Conservation (phyloP, 2,888 invertebrate genomes). For the Trissoscelio sp. region DNA sequence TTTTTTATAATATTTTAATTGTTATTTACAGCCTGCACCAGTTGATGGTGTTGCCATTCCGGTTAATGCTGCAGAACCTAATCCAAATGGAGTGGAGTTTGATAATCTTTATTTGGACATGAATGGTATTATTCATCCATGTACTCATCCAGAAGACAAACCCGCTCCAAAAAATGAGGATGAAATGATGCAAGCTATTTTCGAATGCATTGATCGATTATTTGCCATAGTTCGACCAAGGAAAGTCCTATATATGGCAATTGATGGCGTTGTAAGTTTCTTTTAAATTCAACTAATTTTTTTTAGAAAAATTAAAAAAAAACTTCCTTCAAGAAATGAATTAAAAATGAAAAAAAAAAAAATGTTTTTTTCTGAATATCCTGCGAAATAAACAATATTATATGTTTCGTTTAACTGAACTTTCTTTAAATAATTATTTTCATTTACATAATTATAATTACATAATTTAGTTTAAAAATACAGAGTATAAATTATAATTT, state of each 20-base stretch:
- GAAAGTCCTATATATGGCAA: conserved; percentile 98
- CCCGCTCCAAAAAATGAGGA: conserved; percentile 99
- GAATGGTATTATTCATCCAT: conserved; percentile 99
- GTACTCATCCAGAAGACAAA: conserved; percentile 98
- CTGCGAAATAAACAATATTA: too few relatives aligned
- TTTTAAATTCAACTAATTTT: too few relatives aligned
- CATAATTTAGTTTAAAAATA: too few relatives aligned
- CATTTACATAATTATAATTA: too few relatives aligned
- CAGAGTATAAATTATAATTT: too few relatives aligned
- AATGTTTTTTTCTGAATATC: too few relatives aligned
- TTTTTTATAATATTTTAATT: neutral
- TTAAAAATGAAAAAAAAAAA: too few relatives aligned
- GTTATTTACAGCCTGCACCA: conserved; percentile 87
- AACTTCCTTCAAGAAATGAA: too few relatives aligned
- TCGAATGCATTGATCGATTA: conserved; percentile 98
- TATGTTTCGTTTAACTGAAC: too few relatives aligned
- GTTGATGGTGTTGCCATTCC: conserved; percentile 91
- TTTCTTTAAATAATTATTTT: too few relatives aligned
- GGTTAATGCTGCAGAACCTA: conserved; percentile 92
- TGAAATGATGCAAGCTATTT: conserved; percentile 99
- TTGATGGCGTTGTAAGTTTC: conserved; percentile 97
- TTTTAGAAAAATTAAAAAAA: too few relatives aligned
- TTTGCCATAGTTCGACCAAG: conserved; percentile 96
- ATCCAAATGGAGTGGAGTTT: conserved; percentile 98
- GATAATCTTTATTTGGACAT: conserved; percentile 99